Evolutionary conservation across 2,797 vertebrate species (phyloP), one percentile per base, ranked within the genome.

Genomic region (Macropus fuliginosus): DNA sequence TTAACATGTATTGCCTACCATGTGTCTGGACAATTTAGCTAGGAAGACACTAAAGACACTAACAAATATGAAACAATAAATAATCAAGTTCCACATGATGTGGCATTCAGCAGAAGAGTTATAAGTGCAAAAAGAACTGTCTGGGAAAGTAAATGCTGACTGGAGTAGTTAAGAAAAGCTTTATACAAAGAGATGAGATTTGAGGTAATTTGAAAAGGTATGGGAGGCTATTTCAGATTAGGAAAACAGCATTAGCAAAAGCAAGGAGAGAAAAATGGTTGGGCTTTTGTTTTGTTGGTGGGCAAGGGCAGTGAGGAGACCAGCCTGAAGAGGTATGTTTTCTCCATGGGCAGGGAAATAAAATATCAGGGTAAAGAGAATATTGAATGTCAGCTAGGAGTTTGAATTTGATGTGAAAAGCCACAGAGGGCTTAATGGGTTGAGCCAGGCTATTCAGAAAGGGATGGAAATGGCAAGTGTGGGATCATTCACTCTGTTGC

Each of bases 161-260:
- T 46, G 8, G 40, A 46, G 21, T 27, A 81, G 9, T 9, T 81
- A 40, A 81, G 40, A 93, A 90, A 54, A 29, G 18, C 5, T 92
- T 56, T 0, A 55, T 52, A 94, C 3, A 3, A 3, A 54, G 89
- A 54, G 40, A 52, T n/a, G 34, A 52, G 93, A 90, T 1, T 34
- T 89, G 56, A 92, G 94, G 81, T 59, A 50, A 93, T 81, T 92
- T 93, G 54, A 66, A 91, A 87, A 94, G 18, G 34, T 54, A 40
- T 12, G 90, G n/a, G 90, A 56, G n/a, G 13, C 24, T 21, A 52
- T 10, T 87, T 89, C 91, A 52, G 21, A 91, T 52, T 66, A 95
- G 89, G 13, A 94, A 24, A 95, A 59, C n/a, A 89, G 52, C n/a
- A 27, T 10, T 81, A 57, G n/a, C 9, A 0, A 81, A 81, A 14